A percentile compares a stretch with the other conserved stretches of the same genome.
These are phyloP conservation scores for Pristionchus entomophagus DNA, from an alignment of 2,888 invertebrate genomes.

Conservation along the genomic window DNA sequence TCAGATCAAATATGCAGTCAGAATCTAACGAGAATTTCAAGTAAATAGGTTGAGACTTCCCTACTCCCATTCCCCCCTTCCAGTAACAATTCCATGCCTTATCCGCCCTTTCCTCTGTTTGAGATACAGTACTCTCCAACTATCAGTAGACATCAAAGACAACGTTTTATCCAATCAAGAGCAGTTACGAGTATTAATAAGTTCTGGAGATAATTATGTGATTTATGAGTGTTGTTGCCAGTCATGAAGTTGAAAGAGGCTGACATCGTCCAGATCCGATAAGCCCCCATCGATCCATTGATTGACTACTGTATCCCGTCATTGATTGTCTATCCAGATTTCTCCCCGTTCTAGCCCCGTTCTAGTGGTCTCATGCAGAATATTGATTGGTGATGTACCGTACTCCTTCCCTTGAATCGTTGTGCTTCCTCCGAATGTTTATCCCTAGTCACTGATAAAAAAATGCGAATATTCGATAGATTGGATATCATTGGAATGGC, in stretches of 20 bases:
- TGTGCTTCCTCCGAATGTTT: constrained; percentile 1
- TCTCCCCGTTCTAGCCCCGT: neutral
- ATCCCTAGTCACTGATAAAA: constrained; percentile 8
- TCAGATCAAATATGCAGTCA: no score
- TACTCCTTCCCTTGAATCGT: constrained; percentile 18
- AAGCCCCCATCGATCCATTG: constrained; percentile 45
- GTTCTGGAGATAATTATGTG: no score
- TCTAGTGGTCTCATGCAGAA: constrained; percentile 20
- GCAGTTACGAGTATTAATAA: no score
- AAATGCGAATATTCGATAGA: constrained; percentile 42
- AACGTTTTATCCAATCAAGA: no score
- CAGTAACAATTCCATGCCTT: no score
- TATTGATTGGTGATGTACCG: constrained; percentile 12
- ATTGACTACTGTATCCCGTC: constrained; percentile 4
- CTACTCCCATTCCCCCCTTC: no score
- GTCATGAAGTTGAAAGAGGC: constrained; percentile 96
- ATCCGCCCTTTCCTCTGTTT: no score
- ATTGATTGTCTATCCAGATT: neutral
- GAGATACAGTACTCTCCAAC: no score
- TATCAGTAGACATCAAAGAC: no score
- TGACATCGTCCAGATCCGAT: constrained; percentile 80
- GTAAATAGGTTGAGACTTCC: no score
- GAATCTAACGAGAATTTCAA: no score
- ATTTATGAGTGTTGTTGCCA: no score
- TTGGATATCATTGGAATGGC: constrained; percentile 40